phyloP scores from a whole-genome alignment of 2,888 invertebrate species.

The Phrixothrix hirtus region DNA sequence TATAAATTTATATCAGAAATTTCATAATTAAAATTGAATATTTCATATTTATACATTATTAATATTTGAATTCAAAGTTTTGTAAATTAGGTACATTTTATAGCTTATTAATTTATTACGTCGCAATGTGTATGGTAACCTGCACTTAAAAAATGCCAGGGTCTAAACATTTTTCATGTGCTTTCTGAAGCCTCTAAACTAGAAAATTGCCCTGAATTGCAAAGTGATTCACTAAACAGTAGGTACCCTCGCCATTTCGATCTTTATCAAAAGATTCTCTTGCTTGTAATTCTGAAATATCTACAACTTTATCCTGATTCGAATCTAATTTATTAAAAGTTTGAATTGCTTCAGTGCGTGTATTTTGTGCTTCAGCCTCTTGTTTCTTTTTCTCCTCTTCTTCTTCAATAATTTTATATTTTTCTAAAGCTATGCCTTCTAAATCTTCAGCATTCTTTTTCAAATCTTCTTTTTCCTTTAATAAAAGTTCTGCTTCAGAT shows the following conservation, averaged over 20 bases:
- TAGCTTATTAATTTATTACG: no score
- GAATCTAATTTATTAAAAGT: conserved; percentile 80
- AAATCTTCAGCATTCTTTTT: conserved; percentile 74
- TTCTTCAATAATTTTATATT: conserved; percentile 72
- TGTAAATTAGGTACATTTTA: no score
- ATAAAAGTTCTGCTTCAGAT: conserved; percentile 77
- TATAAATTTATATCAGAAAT: no score
- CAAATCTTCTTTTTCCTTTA: conserved; percentile 73
- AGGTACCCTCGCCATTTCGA: conserved; percentile 75
- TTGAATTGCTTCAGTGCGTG: conserved; percentile 67
- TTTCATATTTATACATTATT: no score
- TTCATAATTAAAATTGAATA: no score
- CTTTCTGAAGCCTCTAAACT: no score
- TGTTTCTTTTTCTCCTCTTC: conserved; percentile 63
- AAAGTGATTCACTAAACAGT: no score
- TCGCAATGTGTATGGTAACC: no score
- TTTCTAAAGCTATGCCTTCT: conserved; percentile 76
- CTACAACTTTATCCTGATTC: conserved; percentile 76
- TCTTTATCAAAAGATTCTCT: conserved; percentile 85
- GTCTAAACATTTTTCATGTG: no score
- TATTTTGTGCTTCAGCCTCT: conserved; percentile 62
- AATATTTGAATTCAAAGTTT: no score
- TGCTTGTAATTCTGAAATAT: conserved; percentile 69
- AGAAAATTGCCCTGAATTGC: no score
- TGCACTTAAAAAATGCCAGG: no score